These are phyloP conservation scores for Pseudomyrmex dendroicus DNA, from an alignment of 1,140 invertebrate species.

Conservation along the genomic window DNA sequence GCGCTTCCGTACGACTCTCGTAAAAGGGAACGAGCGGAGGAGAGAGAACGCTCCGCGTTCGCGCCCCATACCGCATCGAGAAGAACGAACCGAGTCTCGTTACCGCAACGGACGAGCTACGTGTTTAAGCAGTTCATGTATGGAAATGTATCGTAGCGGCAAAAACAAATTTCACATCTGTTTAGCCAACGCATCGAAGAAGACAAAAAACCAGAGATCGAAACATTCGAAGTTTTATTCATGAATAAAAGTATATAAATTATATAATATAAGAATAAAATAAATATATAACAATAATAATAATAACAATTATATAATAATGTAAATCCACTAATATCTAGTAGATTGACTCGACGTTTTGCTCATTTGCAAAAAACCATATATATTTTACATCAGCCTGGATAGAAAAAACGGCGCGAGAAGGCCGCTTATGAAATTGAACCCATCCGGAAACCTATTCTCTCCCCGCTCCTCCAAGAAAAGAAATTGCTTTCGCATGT, in stretches of 20 bases:
- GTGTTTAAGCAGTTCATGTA: conserved; percentile 1
- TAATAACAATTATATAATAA: no score
- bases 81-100: conserved; percentile 42
- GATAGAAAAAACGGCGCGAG: conserved; percentile 4
- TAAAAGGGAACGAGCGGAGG: background rate
- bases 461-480: background rate
- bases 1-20: conserved; percentile 27
- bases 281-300: no score
- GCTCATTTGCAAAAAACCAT: no score
- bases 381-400: background rate
- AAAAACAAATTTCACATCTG: conserved; percentile 28
- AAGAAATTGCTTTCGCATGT: conserved; percentile 50
- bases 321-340: no score
- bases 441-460: background rate
- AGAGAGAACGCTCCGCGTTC: background rate
- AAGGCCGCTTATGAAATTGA: conserved; percentile 52
- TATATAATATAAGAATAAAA: no score
- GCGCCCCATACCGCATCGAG: background rate
- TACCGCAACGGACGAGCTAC: background rate
- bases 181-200: no score
- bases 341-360: no score
- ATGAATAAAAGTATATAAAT: no score
- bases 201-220: no score
- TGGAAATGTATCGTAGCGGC: background rate
- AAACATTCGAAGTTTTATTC: no score